phyloP scores from a whole-genome alignment of 2,113 vertebrate genomes.

The Cottus gobio region DNA sequence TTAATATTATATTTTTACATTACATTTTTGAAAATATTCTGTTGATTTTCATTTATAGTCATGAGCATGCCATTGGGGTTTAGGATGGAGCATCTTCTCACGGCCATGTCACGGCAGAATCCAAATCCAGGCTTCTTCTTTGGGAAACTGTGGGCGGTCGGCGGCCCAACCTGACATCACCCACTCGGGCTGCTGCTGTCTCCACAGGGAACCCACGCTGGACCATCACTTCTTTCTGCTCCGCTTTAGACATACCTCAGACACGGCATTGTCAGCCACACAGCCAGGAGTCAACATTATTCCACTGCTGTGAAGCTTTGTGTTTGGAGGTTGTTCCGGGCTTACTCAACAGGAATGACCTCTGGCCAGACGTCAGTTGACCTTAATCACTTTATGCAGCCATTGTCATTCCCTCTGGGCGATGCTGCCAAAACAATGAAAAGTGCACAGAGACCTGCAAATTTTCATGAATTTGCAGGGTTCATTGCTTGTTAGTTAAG shows the following conservation, averaged over 20 bases:
- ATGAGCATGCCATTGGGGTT: background rate
- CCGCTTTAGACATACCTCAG: conserved; percentile 8
- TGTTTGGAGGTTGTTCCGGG: conserved; percentile 28
- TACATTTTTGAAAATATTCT: background rate
- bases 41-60: background rate
- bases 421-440: conserved; percentile 55
- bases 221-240: conserved; percentile 7
- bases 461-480: conserved; percentile 55
- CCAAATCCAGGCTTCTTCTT: background rate
- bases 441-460: conserved; percentile 21
- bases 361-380: conserved; percentile 51
- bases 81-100: conserved; percentile 1
- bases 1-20: too few relatives aligned
- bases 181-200: conserved; percentile 14
- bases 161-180: conserved; percentile 1
- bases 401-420: conserved; percentile 43
- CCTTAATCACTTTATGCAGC: conserved; percentile 40
- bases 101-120: background rate
- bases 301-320: conserved; percentile 45
- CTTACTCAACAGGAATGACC: conserved; percentile 39
- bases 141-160: background rate
- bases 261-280: conserved; percentile 25
- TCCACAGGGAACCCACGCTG: background rate
- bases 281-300: conserved; percentile 42
- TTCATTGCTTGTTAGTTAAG: conserved; percentile 59